These are phyloP conservation scores for Hydropsyche tenuis DNA, from an alignment of 1,140 invertebrate species.

Conservation along the genomic window DNA sequence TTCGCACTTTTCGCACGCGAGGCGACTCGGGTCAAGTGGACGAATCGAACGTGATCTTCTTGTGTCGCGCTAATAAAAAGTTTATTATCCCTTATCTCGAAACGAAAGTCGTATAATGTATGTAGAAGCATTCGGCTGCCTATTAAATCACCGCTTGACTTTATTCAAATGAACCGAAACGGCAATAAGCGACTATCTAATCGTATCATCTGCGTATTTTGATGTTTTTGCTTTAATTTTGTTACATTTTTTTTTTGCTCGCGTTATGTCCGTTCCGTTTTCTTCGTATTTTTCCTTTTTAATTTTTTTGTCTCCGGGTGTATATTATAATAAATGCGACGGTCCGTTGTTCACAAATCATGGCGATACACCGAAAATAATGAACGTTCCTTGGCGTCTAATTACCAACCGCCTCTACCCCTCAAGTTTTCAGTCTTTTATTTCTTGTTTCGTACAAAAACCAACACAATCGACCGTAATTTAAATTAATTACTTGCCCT, in stretches of 20 bases:
- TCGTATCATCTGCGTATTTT: conserved; percentile 16
- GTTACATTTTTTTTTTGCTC: too few species aligned
- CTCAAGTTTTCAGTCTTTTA: conserved; percentile 23
- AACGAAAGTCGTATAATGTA: conserved; percentile 3
- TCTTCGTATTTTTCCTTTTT: too few species aligned
- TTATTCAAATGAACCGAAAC: conserved; percentile 21
- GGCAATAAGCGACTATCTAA: conserved; percentile 15
- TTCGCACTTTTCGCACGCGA: too few species aligned
- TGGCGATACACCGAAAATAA: conserved; percentile 5
- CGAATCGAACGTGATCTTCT: too few species aligned
- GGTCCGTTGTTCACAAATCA: conserved; percentile 5
- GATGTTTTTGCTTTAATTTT: not conserved
- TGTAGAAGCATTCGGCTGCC: not conserved
- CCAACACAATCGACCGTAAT: conserved; percentile 26
- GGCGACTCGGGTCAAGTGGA: too few species aligned
- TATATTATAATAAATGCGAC: not conserved
- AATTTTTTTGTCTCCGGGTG: too few species aligned
- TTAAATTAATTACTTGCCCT: conserved; percentile 30
- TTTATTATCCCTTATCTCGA: not conserved
- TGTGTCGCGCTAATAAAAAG: too few species aligned
- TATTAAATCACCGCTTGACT: conserved; percentile 18
- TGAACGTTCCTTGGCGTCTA: conserved; percentile 3
- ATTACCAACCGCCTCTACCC: conserved; percentile 3
- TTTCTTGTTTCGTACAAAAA: conserved; percentile 14
- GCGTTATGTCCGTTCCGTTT: too few species aligned